These are phyloP conservation scores for Diabrotica virgifera DNA, from an alignment of 1,140 invertebrate species.

Conservation along the genomic window DNA sequence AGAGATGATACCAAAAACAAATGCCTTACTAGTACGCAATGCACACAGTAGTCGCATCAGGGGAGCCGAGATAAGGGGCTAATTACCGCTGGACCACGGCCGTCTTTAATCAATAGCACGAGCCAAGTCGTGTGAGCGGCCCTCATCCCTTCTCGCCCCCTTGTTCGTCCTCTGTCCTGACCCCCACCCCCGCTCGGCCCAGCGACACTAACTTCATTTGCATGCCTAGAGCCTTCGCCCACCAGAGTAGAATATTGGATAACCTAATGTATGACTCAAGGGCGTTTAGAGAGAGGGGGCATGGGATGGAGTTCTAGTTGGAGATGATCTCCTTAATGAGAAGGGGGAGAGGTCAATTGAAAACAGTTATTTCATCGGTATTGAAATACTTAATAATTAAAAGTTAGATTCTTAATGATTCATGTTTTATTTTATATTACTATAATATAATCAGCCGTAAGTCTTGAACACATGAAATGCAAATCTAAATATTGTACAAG, in stretches of 20 bases:
- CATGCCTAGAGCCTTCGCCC: slow-evolving; percentile 46
- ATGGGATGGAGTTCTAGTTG: slow-evolving; percentile 3
- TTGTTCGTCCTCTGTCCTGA: slow-evolving; percentile 8
- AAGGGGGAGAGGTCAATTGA: slow-evolving; percentile 5
- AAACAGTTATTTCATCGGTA: too few relatives aligned
- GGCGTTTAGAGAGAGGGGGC: slow-evolving; percentile 25
- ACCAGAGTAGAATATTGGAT: slow-evolving; percentile 49
- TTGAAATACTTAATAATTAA: too few relatives aligned
- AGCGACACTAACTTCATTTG: slow-evolving; percentile 42
- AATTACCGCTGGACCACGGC: slow-evolving; percentile 48
- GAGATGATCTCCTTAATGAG: slow-evolving; percentile 4
- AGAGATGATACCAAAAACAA: slow-evolving; percentile 9
- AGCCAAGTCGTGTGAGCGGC: slow-evolving; percentile 41
- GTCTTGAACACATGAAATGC: too few relatives aligned
- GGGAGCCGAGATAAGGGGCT: slow-evolving; percentile 40
- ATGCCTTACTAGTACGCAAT: slow-evolving; percentile 15
- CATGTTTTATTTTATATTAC: too few relatives aligned
- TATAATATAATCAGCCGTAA: too few relatives aligned
- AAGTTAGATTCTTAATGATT: too few relatives aligned
- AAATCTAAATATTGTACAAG: too few relatives aligned
- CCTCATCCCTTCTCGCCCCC: slow-evolving; percentile 18
- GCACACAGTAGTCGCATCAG: slow-evolving; percentile 13
- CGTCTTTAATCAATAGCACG: slow-evolving; percentile 48
- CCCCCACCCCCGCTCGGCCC: slow-evolving; percentile 20
- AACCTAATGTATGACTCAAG: slow-evolving; percentile 45